Percentiles rank a stretch among this genome's conserved stretches.
Evolutionary conservation across 2,113 vertebrate species (phyloP).

Genomic region (Micronisus gabar): DNA sequence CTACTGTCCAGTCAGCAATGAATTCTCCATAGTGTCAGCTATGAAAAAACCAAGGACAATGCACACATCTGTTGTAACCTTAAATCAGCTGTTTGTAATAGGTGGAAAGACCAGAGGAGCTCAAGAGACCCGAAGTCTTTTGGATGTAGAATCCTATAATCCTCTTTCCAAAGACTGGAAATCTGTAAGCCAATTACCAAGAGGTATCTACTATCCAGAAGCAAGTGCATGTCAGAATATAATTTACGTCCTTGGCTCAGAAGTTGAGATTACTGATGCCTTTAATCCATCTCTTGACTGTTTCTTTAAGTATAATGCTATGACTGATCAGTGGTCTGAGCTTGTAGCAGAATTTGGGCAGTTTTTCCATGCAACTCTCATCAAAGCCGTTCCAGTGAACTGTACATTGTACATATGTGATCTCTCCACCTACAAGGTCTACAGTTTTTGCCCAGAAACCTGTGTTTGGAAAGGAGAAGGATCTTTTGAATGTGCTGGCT

Average conservation of each 20-base stretch:
- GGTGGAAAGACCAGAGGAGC: conserved; percentile 89
- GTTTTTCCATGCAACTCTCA: conserved; percentile 94
- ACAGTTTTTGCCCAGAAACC: conserved; percentile 94
- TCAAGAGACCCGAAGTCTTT: conserved; percentile 80
- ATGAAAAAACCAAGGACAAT: conserved; percentile 93
- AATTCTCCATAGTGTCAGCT: conserved; percentile 78
- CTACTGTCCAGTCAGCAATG: conserved; percentile 87
- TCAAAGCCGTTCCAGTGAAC: conserved; percentile 91
- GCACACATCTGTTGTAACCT: conserved; percentile 86
- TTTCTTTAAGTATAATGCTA: conserved; percentile 89
- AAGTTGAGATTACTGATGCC: conserved; percentile 90
- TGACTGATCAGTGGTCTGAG: conserved; percentile 92
- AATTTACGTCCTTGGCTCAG: conserved; percentile 92
- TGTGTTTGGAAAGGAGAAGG: conserved; percentile 93
- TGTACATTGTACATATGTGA: conserved; percentile 92
- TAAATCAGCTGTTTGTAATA: conserved; percentile 88
- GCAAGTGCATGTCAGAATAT: conserved; percentile 86
- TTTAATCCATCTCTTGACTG: conserved; percentile 97
- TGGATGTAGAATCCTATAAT: conserved; percentile 91
- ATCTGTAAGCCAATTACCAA: conserved; percentile 86
- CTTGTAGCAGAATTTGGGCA: conserved; percentile 94
- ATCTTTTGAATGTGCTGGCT: conserved; percentile 96
- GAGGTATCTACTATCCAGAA: conserved; percentile 93
- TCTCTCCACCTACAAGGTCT: conserved; percentile 96
- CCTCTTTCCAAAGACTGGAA: conserved; percentile 85